These are phyloP conservation scores for Corythoichthys haematopterus DNA, from an alignment of 2,113 vertebrate species.

Conservation along the genomic window DNA sequence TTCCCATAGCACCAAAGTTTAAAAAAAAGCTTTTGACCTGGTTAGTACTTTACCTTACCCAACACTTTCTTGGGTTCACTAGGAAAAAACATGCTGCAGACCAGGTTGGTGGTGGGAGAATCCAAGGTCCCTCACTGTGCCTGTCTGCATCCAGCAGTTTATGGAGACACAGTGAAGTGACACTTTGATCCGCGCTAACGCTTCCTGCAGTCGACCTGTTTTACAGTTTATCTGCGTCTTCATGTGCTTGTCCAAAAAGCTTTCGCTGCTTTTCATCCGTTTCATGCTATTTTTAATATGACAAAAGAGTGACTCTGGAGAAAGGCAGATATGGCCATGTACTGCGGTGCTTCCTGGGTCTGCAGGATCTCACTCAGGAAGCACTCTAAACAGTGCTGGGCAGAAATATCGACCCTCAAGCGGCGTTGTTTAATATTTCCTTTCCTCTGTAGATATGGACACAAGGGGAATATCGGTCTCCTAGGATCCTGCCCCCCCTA, in stretches of 20 bases:
- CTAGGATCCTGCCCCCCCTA: slow-evolving; percentile 53
- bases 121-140: slow-evolving; percentile 54
- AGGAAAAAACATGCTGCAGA: slow-evolving; percentile 47
- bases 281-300: slow-evolving; percentile 27
- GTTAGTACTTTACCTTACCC: slow-evolving; percentile 66
- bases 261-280: slow-evolving; percentile 18
- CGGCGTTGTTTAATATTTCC: slow-evolving; percentile 63
- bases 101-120: slow-evolving; percentile 5
- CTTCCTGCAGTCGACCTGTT: slow-evolving; percentile 39
- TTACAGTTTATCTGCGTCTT: slow-evolving; percentile 22
- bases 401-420: slow-evolving; percentile 54
- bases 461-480: slow-evolving; percentile 61
- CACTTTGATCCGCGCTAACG: slow-evolving; percentile 52
- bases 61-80: slow-evolving; percentile 57
- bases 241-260: slow-evolving; percentile 38
- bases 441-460: slow-evolving; percentile 66
- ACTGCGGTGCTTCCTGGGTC: slow-evolving; percentile 51
- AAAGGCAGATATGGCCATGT: slow-evolving; percentile 31
- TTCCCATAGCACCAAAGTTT: too few relatives aligned
- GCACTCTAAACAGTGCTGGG: slow-evolving; percentile 33
- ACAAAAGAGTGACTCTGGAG: slow-evolving; percentile 46
- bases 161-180: slow-evolving; percentile 66
- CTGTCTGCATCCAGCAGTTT: slow-evolving; percentile 65
- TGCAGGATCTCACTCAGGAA: slow-evolving; percentile 64
- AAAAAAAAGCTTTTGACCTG: slow-evolving; percentile 39